Evolutionary conservation across 2,888 invertebrate species (phyloP).

Genomic region (Mallateleia sp.): DNA sequence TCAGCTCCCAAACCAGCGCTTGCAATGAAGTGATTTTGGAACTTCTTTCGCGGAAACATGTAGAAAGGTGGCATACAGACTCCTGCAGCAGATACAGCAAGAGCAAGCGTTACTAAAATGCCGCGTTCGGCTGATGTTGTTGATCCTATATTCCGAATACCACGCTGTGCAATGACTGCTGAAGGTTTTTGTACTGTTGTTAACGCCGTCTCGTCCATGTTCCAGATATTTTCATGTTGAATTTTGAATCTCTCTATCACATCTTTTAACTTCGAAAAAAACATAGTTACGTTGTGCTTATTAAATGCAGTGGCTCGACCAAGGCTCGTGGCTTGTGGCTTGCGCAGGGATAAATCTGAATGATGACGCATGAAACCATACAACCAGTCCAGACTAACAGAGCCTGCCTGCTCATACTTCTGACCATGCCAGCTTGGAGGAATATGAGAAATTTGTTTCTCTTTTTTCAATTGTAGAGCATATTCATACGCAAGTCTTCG

Average conservation of each 20-base stretch:
- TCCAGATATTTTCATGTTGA: constrained; percentile 81
- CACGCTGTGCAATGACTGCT: constrained; percentile 85
- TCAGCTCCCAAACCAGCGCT: constrained; percentile 35
- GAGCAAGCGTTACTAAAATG: constrained; percentile 80
- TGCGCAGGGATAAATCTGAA: constrained; percentile 49
- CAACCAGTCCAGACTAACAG: constrained; percentile 75
- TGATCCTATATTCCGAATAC: constrained; percentile 83
- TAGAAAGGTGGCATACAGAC: constrained; percentile 83
- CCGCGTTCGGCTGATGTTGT: constrained; percentile 84
- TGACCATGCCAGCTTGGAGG: too few relatives aligned
- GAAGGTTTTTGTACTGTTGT: constrained; percentile 85
- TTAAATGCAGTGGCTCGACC: constrained; percentile 75
- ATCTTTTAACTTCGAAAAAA: constrained; percentile 74
- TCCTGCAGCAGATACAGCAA: constrained; percentile 82
- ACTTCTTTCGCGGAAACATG: constrained; percentile 81
- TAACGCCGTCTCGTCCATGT: constrained; percentile 84
- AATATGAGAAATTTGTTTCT: too few relatives aligned
- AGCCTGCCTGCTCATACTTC: too few relatives aligned
- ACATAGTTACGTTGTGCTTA: constrained; percentile 53
- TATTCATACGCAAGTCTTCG: too few relatives aligned
- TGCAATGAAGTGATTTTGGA: constrained; percentile 74
- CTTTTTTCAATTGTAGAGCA: too few relatives aligned
- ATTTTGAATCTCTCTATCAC: constrained; percentile 75
- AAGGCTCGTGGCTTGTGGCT: constrained; percentile 79
- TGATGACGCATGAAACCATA: constrained; percentile 57